Percentiles rank a stretch among this genome's conserved stretches.
Evolutionary conservation across 2,888 invertebrate genomes (phyloP).

Genomic region (Dinocampus coccinellae): DNA sequence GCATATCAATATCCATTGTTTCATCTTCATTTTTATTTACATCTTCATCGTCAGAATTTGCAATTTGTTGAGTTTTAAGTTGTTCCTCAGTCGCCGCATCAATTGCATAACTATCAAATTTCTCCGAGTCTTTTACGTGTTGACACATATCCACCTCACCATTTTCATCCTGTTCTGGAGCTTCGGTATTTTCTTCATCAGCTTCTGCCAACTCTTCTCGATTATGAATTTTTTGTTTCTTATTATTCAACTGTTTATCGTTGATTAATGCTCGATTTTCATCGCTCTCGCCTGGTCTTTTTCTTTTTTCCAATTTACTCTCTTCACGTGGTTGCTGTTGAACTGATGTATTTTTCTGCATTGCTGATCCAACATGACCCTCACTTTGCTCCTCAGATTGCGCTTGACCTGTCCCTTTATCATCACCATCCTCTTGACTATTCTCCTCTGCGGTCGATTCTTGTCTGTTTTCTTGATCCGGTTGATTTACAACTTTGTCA

Average conservation of each 20-base stretch:
- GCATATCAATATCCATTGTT: slow-evolving; percentile 41
- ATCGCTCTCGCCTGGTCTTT: slow-evolving; percentile 82
- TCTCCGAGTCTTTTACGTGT: slow-evolving; percentile 85
- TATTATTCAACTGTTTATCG: slow-evolving; percentile 75
- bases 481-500: slow-evolving; percentile 69
- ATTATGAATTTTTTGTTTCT: slow-evolving; percentile 74
- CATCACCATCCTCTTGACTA: slow-evolving; percentile 73
- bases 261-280: slow-evolving; percentile 81
- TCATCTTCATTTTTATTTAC: slow-evolving; percentile 70
- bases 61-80: slow-evolving; percentile 77
- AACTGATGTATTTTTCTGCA: slow-evolving; percentile 66
- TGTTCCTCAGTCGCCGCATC: slow-evolving; percentile 89
- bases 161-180: slow-evolving; percentile 64
- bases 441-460: slow-evolving; percentile 68
- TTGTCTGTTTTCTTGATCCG: slow-evolving; percentile 70
- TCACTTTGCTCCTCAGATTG: slow-evolving; percentile 80
- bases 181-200: slow-evolving; percentile 70
- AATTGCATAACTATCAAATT: slow-evolving; percentile 79
- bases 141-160: slow-evolving; percentile 78
- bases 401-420: slow-evolving; percentile 81
- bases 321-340: slow-evolving; percentile 67
- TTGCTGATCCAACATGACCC: slow-evolving; percentile 75
- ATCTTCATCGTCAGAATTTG: slow-evolving; percentile 75
- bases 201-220: slow-evolving; percentile 70
- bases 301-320: slow-evolving; percentile 73